Percentiles rank a stretch among this genome's conserved stretches.
phyloP scores from a whole-genome alignment of 2,113 vertebrate genomes.

The Cryptomyrus ogoouensis region DNA sequence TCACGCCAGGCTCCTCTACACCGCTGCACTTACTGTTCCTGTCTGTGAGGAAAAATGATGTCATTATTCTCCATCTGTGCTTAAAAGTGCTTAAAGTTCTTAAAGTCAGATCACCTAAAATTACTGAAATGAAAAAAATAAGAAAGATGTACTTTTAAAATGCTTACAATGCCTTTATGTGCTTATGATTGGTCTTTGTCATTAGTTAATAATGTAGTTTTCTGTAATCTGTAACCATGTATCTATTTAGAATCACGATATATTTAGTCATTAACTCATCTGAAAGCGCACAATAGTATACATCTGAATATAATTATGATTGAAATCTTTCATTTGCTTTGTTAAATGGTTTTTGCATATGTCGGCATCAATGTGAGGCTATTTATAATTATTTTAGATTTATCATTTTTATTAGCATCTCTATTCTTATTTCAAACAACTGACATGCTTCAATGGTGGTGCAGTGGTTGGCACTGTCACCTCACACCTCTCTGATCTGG shows the following conservation, averaged over 20 bases:
- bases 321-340: background rate
- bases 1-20: background rate
- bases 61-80: background rate
- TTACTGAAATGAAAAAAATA: background rate
- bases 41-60: background rate
- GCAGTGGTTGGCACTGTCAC: too few species aligned
- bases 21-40: background rate
- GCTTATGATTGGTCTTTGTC: background rate
- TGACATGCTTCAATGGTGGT: background rate
- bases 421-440: background rate
- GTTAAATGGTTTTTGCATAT: background rate
- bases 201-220: background rate
- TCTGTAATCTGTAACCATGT: background rate
- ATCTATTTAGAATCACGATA: background rate
- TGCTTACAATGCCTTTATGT: background rate
- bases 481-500: too few species aligned
- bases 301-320: background rate
- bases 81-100: background rate
- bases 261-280: background rate
- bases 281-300: background rate
- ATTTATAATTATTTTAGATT: background rate
- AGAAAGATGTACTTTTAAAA: background rate
- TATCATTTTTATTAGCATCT: background rate
- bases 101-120: background rate
- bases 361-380: background rate